Conservation (phyloP, 2,888 invertebrate genomes). For the Xestia c-nigrum region DNA sequence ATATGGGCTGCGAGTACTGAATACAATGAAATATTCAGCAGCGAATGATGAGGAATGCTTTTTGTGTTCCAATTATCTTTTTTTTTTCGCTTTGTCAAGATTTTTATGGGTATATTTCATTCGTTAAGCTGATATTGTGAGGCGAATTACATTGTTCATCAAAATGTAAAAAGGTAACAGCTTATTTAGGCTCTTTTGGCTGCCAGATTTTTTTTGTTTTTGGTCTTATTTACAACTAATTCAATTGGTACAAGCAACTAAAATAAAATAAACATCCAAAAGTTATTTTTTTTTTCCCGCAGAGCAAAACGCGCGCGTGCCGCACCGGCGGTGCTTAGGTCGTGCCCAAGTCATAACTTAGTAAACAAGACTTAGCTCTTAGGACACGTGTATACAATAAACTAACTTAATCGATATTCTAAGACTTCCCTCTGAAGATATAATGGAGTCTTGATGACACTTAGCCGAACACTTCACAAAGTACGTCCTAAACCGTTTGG, state of each 20-base stretch:
- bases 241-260: neutral
- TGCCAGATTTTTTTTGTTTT: neutral
- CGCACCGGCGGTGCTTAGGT: neutral
- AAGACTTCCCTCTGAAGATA: slow-evolving; percentile 11
- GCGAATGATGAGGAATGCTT: slow-evolving; percentile 43
- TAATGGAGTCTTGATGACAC: slow-evolving; percentile 36
- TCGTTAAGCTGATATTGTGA: slow-evolving; percentile 31
- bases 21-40: slow-evolving; percentile 58
- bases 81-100: slow-evolving; percentile 30
- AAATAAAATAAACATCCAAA: neutral
- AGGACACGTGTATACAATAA: slow-evolving; percentile 15
- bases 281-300: neutral
- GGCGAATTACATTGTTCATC: slow-evolving; percentile 14
- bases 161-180: slow-evolving; percentile 12
- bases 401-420: slow-evolving; percentile 52
- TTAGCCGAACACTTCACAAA: slow-evolving; percentile 19
- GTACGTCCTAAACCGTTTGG: slow-evolving; percentile 2
- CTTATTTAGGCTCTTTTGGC: slow-evolving; percentile 1
- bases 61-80: slow-evolving; percentile 34
- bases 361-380: neutral
- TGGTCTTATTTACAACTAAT: neutral
- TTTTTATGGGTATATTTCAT: slow-evolving; percentile 15
- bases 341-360: neutral
- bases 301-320: neutral
- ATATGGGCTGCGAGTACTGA: slow-evolving; percentile 36